A percentile compares a stretch with the other conserved stretches of the same genome.
These are phyloP conservation scores for Lepidocolaptes lacrymiger DNA, from an alignment of 2,797 vertebrate genomes.

Conservation along the genomic window DNA sequence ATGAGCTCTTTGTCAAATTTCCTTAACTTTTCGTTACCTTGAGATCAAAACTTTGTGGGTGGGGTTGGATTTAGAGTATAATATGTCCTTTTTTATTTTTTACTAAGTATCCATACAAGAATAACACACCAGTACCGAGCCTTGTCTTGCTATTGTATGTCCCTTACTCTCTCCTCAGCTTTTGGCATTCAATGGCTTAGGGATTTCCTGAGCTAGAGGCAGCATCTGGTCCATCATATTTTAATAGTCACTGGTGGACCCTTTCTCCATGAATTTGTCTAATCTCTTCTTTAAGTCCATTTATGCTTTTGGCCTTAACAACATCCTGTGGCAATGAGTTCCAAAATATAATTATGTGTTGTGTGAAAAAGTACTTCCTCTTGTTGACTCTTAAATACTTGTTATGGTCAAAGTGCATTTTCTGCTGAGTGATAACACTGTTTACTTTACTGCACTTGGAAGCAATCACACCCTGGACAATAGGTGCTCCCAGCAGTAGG, in stretches of 20 bases:
- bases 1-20: background rate
- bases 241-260: slow-evolving; percentile 33
- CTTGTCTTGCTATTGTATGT: background rate
- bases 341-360: slow-evolving; percentile 59
- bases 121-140: background rate
- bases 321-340: slow-evolving; percentile 55
- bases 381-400: slow-evolving; percentile 44
- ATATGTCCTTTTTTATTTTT: background rate
- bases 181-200: slow-evolving; percentile 36
- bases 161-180: background rate
- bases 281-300: slow-evolving; percentile 40
- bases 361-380: slow-evolving; percentile 67
- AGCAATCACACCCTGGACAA: background rate
- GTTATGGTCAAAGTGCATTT: background rate
- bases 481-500: slow-evolving; percentile 32
- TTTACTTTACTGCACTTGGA: background rate
- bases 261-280: slow-evolving; percentile 24
- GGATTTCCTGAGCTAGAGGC: slow-evolving; percentile 57
- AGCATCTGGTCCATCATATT: slow-evolving; percentile 59
- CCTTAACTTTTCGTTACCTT: background rate
- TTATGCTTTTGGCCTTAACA: slow-evolving; percentile 52
- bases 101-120: background rate
- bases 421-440: slow-evolving; percentile 39
- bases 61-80: background rate
- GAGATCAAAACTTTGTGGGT: background rate